A percentile compares a stretch with the other conserved stretches of the same genome.
phyloP scores from a whole-genome alignment of 1,140 invertebrate species.

The Anastatus disparis region DNA sequence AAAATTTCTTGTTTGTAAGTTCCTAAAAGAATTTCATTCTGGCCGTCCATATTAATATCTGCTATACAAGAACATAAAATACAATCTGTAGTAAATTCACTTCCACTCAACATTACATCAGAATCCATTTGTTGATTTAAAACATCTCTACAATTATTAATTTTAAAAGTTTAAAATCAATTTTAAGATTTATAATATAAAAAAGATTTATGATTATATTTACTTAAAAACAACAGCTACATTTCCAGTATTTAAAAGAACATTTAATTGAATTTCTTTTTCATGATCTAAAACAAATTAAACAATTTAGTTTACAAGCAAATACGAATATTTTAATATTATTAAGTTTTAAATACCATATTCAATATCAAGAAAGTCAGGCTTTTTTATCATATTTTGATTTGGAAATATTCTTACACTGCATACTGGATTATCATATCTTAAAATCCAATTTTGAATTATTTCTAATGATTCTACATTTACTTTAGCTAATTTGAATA shows the following conservation, averaged over 20 bases:
- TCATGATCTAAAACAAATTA: conserved; percentile 22
- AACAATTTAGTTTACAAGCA: conserved; percentile 6
- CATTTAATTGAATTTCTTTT: conserved; percentile 62
- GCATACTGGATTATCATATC: conserved; percentile 72
- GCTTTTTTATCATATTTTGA: conserved; percentile 50
- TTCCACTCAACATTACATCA: conserved; percentile 66
- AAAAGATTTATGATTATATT: conserved; percentile 25
- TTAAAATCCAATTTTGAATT: conserved; percentile 65
- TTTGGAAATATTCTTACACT: conserved; percentile 68
- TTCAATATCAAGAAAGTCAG: conserved; percentile 45
- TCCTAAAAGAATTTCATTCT: conserved; percentile 78
- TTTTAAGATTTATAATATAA: conserved; percentile 25
- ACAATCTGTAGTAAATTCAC: conserved; percentile 69
- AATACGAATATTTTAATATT: not conserved
- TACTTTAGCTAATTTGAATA: conserved; percentile 68
- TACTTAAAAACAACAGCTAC: conserved; percentile 71
- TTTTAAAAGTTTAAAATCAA: conserved; percentile 16
- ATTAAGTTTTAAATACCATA: conserved; percentile 3
- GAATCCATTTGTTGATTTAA: conserved; percentile 69
- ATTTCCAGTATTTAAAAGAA: conserved; percentile 72
- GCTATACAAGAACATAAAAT: conserved; percentile 72
- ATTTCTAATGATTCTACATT: conserved; percentile 66
- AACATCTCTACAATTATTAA: conserved; percentile 68
- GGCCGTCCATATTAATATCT: conserved; percentile 80
- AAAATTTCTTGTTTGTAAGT: conserved; percentile 76